Base-by-base conservation (phyloP, 2,113 vertebrate genomes). In the Neodontobutis hainanensis region DNA sequence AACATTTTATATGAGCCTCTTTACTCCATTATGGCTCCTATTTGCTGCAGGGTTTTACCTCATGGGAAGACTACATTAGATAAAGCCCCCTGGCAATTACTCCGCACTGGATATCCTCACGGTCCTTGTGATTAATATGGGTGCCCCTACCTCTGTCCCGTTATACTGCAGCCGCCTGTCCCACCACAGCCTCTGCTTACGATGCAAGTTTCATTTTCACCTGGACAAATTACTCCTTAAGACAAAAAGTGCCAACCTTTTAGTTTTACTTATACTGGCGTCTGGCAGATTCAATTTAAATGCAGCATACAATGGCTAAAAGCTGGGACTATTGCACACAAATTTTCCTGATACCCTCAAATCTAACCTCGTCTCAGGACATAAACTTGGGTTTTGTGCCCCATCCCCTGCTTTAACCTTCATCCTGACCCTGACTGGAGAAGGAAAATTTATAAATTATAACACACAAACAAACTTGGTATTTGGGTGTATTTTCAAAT, bases 181-280 rank as follows among this genome's bases (percentile, higher is more conserved):
- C 44, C 11, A 14, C 12, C 44, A 11, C 12, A 5, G 61, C 67
- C 82, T 85, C 83, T 90, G 89, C 87, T 89, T 90, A 87, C 87
- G 60, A 52, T 80, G 84, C 88, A 84, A 83, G 83, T 89, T 88
- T 88, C 73, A 88, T 87, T 89, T 90, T 87, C 87, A 88, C 86
- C 86, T 89, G 87, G 90, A 91, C 88, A 91, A 91, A 91, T 89
- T 84, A 78, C 79, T 90, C 81, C 87, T 87, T 88, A 87, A 84
- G 67, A 89, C 83, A 84, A 89, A 90, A 89, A 90, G 86, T 86
- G 90, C 90, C 75, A 85, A 75, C 77, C 90, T 90, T 91, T 89
- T 87, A 84, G 78, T 90, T 91, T 90, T 85, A 82, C 81, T 78
- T 27, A 27, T 27, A 27, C 19, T 27, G 19, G 19, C 19, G 19